These are phyloP conservation scores for Lottia scabra DNA, from an alignment of 2,888 invertebrate species.

Conservation along the genomic window DNA sequence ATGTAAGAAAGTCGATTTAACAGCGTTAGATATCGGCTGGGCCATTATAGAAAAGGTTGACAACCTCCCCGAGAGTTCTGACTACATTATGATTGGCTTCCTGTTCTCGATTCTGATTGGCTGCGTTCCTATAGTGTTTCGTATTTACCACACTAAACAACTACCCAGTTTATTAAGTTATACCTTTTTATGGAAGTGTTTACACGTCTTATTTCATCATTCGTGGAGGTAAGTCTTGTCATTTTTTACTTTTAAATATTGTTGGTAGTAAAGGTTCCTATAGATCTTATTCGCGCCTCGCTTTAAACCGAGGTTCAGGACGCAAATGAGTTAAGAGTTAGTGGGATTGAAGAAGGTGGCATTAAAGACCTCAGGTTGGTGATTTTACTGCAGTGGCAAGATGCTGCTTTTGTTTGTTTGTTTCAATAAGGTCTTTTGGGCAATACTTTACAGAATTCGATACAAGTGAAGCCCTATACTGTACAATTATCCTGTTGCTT, in stretches of 20 bases:
- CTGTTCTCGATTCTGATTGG: conserved; percentile 62
- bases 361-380: too few relatives aligned
- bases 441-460: neutral
- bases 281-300: too few relatives aligned
- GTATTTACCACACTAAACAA: conserved; percentile 55
- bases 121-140: conserved; percentile 58
- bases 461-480: too few relatives aligned
- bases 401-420: too few relatives aligned
- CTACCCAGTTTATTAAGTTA: conserved; percentile 24
- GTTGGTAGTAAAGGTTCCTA: too few relatives aligned
- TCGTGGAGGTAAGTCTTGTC: conserved; percentile 44
- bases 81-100: conserved; percentile 79
- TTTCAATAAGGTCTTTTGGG: too few relatives aligned
- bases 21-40: conserved; percentile 94
- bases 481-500: too few relatives aligned
- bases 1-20: conserved; percentile 91
- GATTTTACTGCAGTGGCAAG: too few relatives aligned
- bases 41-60: conserved; percentile 93
- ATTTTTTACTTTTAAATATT: neutral
- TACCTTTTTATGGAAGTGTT: conserved; percentile 31
- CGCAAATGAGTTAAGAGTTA: too few relatives aligned
- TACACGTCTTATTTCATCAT: conserved; percentile 27
- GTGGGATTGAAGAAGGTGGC: too few relatives aligned
- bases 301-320: too few relatives aligned
- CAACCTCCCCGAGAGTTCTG: conserved; percentile 81